Evolutionary conservation across 2,888 invertebrate genomes (phyloP).

Genomic region (Thumatha senex): DNA sequence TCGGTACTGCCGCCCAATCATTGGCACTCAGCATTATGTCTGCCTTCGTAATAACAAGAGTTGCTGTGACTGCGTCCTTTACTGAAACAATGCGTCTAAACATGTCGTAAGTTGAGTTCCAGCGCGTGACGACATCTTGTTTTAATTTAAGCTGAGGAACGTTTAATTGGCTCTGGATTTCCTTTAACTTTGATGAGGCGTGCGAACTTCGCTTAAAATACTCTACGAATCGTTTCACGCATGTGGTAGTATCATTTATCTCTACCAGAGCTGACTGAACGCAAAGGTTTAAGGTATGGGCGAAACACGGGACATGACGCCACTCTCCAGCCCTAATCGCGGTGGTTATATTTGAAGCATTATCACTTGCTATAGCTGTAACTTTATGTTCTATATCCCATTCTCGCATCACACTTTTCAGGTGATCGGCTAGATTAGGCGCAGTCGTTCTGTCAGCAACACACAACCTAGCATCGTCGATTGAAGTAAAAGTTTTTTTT

Average conservation of each 20-base stretch:
- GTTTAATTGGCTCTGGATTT: not conserved
- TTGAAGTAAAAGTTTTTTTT: constrained; percentile 1
- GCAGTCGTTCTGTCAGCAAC: not conserved
- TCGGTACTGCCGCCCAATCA: too few species aligned
- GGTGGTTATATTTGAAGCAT: constrained; percentile 27
- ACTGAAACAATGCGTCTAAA: not conserved
- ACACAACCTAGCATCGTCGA: constrained; percentile 16
- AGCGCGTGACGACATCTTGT: not conserved
- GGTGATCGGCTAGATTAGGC: constrained; percentile 10
- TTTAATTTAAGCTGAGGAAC: not conserved
- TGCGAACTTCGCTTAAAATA: not conserved
- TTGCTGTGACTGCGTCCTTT: too few species aligned
- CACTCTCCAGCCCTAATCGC: constrained; percentile 23
- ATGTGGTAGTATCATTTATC: not conserved
- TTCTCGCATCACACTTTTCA: constrained; percentile 1
- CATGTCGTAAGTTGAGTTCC: not conserved
- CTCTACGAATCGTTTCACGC: not conserved
- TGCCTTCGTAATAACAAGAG: too few species aligned
- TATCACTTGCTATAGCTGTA: constrained; percentile 19
- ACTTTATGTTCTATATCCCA: constrained; percentile 16
- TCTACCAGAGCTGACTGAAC: not conserved
- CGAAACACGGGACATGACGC: constrained; percentile 31
- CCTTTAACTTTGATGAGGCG: not conserved
- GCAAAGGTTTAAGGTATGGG: constrained; percentile 28
- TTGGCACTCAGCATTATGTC: too few species aligned